Base-by-base conservation (phyloP, 2,888 invertebrate genomes). In the Andrena chrysosceles region DNA sequence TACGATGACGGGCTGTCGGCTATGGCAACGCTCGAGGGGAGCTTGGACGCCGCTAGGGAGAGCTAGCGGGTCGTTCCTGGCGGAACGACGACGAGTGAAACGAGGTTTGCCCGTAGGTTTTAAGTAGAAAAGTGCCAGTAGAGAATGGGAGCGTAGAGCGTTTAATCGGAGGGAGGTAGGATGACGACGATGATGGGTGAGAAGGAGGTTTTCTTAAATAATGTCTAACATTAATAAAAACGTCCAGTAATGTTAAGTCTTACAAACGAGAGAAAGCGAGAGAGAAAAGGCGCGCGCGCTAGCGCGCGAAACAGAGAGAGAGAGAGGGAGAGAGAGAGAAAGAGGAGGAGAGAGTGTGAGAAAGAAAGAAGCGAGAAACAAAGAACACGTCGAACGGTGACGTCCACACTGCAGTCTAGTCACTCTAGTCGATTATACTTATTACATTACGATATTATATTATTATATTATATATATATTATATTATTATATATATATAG, bases 81-180 rank as follows among this genome's bases (percentile, higher is more conserved):
- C 66, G 52, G 73, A 26, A 67, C 54, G 73, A 63, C 23, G 33
- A 60, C 60, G 31, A 33, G 35, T n/a, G 4, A 35, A 26, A 60
- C 35, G 62, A 74, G 88, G 90, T 89, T 92, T 92, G 90, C 91
- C 90, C 88, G 87, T 92, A 92, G 92, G 88, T 90, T 88, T 85
- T 93, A 93, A 94, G 93, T 93, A 93, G 93, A 92, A 93, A 94
- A 94, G 93, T 94, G 93, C 94, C 94, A 93, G 93, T 93, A 93
- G 90, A 88, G 77, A 77, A 67, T 68, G 56, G 62, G 20, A 71
- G 49, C 60, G 69, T 68, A 63, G 66, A 64, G 35, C 48, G 29
- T 33, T 35, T 13, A 16, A 49, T 26, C 54, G 63, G 54, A 63
- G 62, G 49, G 63, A 63, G 52, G 64, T 76, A 70, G 67, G 54